phyloP scores from a whole-genome alignment of 2,888 invertebrate species.

The Nomada goodeniana region DNA sequence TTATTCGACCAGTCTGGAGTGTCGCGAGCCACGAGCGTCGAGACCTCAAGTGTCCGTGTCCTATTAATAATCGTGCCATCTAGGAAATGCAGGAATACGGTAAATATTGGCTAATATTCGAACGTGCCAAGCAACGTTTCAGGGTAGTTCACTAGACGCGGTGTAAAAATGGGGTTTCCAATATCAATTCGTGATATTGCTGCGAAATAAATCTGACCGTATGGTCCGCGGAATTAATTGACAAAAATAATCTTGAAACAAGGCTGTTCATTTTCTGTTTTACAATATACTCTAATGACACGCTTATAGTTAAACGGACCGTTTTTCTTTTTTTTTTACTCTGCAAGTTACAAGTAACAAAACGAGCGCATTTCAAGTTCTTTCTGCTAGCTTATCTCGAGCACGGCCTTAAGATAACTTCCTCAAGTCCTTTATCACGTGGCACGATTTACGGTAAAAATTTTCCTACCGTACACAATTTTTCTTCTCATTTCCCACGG shows the following conservation, averaged over 20 bases:
- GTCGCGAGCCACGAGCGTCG: not conserved
- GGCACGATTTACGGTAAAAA: not conserved
- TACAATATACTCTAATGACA: not conserved
- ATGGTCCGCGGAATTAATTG: not conserved
- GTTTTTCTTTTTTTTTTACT: no score
- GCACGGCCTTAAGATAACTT: not conserved
- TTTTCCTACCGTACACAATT: not conserved
- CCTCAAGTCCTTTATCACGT: not conserved
- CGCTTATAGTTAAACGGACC: no score
- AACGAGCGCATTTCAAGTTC: not conserved
- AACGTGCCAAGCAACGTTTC: conserved; percentile 8
- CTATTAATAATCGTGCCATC: conserved; percentile 4
- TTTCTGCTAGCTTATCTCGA: not conserved
- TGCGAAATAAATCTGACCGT: not conserved
- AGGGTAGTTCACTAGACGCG: not conserved
- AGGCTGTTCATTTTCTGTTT: not conserved
- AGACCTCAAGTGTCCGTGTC: not conserved
- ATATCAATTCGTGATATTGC: not conserved
- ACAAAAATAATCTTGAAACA: no score
- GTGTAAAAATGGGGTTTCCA: not conserved
- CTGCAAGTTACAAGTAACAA: not conserved
- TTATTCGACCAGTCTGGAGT: not conserved
- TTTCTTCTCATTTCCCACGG: not conserved
- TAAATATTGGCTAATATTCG: conserved; percentile 9
- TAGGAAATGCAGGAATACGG: not conserved